Conservation (phyloP, 2,888 invertebrate genomes). For the Oxycera nigricornis region DNA sequence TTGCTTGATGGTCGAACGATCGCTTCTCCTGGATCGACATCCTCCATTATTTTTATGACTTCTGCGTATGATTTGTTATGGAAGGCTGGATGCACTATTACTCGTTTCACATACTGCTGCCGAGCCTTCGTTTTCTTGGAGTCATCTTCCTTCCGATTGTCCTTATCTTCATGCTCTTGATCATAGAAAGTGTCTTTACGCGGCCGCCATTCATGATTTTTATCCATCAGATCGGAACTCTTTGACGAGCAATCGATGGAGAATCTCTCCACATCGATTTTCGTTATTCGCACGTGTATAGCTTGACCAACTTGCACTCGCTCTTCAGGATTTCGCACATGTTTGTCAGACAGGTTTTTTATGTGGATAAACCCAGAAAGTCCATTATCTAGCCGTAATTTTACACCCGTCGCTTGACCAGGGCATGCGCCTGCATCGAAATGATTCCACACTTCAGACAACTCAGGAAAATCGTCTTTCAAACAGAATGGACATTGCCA, state of each 20-base stretch:
- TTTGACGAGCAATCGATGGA: conserved; percentile 92
- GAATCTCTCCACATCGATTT: conserved; percentile 94
- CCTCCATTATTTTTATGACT: conserved; percentile 88
- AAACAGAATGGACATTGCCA: conserved; percentile 99
- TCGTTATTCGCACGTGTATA: conserved; percentile 88
- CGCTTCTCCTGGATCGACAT: conserved; percentile 96
- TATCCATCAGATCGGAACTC: conserved; percentile 89
- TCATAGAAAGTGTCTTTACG: conserved; percentile 92
- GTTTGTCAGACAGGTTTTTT: conserved; percentile 91
- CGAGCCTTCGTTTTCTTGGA: conserved; percentile 82
- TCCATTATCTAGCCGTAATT: conserved; percentile 89
- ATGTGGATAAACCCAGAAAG: conserved; percentile 92
- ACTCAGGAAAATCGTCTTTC: conserved; percentile 93
- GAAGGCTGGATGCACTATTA: conserved; percentile 97
- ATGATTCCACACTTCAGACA: conserved; percentile 98
- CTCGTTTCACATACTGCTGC: conserved; percentile 90
- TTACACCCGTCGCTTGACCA: conserved; percentile 93
- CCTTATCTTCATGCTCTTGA: conserved; percentile 80
- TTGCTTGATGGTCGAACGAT: conserved; percentile 97
- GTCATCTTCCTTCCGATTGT: conserved; percentile 78
- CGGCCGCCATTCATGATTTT: conserved; percentile 91
- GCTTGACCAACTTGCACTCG: conserved; percentile 85
- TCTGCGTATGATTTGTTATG: conserved; percentile 94
- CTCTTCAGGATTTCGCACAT: conserved; percentile 91
- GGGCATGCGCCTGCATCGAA: conserved; percentile 96